Base-by-base conservation (phyloP, 2,888 invertebrate species). In the Thyatira batis region DNA sequence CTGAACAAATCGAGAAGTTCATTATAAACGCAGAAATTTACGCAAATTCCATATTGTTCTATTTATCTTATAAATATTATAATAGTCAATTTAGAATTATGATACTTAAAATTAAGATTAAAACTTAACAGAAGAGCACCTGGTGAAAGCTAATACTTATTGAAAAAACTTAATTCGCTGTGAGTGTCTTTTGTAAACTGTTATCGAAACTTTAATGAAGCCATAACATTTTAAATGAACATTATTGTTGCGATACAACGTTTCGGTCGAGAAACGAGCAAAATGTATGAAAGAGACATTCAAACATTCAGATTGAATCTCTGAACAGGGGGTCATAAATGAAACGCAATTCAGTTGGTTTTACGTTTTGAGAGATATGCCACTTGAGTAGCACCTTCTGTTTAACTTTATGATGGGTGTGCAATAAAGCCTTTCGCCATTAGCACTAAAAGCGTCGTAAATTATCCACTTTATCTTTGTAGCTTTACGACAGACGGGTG, bases 361-460 rank as follows among this genome's bases (percentile, higher is more conserved):
- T 48, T 48, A 48, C 48, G 48, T 48, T 48, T 48, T 21, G 48
- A 52, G 54, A 68, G 73, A 73, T 73, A 72, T 73, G 69, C 63
- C 58, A 63, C 65, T 75, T 68, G 54, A 68, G 71, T 63, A 69
- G 65, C 69, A 71, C 70, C 65, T 65, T 58, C 62, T 64, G 63
- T 71, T 73, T 75, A 69, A 67, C 74, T 76, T 78, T 78, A 76
- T 78, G 78, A 79, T 76, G 69, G 80, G 67, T 56, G 57, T 60
- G 76, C 76, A 80, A 76, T 82, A 84, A 84, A 83, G 74, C 69
- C 76, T 73, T 70, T 68, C 63, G 65, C 83, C 80, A 84, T 84
- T 82, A 84, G 78, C 73, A 78, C 77, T 78, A 74, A 82, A 76
- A 81, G 82, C 75, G 69, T 81, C 84, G 78, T 84, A 84, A 84